phyloP scores from a whole-genome alignment of 1,140 invertebrate genomes.

The Papilio polyxenes region DNA sequence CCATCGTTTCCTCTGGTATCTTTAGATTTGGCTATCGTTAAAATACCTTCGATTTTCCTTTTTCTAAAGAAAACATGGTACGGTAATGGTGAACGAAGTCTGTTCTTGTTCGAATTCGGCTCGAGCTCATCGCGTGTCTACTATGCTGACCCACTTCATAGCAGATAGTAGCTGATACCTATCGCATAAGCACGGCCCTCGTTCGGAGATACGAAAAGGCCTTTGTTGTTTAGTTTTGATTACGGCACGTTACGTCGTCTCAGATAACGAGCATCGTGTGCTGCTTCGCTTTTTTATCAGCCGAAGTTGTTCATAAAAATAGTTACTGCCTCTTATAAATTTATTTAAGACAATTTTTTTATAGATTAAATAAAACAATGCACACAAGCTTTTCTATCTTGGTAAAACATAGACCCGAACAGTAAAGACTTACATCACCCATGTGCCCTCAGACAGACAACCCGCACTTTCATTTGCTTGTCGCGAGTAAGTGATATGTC shows the following conservation, averaged over 20 bases:
- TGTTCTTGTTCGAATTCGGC: not conserved
- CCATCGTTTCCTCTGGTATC: not conserved
- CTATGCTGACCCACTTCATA: constrained; percentile 23
- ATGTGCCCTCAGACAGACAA: constrained; percentile 9
- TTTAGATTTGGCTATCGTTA: not conserved
- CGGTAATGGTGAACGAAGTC: not conserved
- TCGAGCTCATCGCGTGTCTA: constrained; percentile 26
- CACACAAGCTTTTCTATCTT: not conserved
- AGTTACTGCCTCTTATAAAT: not conserved
- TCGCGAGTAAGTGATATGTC: constrained; percentile 41
- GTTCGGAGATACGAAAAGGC: constrained; percentile 32
- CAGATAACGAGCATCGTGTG: constrained; percentile 24
- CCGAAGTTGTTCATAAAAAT: not conserved
- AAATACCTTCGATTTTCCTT: not conserved
- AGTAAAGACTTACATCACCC: not conserved
- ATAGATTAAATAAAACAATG: not conserved
- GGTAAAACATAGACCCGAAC: not conserved
- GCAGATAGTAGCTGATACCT: constrained; percentile 23
- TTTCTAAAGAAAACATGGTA: not conserved
- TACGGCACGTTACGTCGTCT: constrained; percentile 31
- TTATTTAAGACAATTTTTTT: not conserved
- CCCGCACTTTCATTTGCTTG: constrained; percentile 45
- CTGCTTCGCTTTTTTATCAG: not conserved
- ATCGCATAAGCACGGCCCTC: constrained; percentile 13
- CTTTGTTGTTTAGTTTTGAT: constrained; percentile 36